Conservation (phyloP, 2,888 invertebrate species). For the Cyaniris semiargus region DNA sequence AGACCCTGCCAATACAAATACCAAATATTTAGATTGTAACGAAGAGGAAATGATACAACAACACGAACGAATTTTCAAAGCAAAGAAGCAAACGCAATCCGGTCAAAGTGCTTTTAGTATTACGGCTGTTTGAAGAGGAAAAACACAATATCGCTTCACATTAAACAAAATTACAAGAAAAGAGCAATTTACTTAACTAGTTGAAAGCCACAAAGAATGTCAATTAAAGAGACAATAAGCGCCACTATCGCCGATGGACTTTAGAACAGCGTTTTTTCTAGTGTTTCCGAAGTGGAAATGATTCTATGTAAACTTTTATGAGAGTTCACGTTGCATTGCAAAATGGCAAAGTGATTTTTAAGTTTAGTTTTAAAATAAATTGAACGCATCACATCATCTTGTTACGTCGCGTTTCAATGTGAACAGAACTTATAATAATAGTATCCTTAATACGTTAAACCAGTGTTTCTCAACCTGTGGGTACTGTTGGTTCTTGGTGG, state of each 20-base stretch:
- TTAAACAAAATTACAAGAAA: constrained; percentile 22
- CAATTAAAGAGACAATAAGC: constrained; percentile 11
- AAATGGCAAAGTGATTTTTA: too few relatives aligned
- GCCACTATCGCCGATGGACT: not conserved
- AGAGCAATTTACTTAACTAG: constrained; percentile 18
- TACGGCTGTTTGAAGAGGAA: not conserved
- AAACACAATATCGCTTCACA: constrained; percentile 9
- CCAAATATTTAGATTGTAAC: not conserved
- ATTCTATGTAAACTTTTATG: too few relatives aligned
- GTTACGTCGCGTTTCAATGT: too few relatives aligned
- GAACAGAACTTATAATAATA: too few relatives aligned
- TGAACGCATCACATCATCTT: too few relatives aligned
- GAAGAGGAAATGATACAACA: not conserved
- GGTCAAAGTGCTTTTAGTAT: constrained; percentile 15
- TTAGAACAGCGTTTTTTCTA: not conserved
- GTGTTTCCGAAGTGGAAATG: not conserved
- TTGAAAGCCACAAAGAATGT: not conserved
- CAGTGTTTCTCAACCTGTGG: too few relatives aligned
- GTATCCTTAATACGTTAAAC: too few relatives aligned
- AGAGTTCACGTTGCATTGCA: too few relatives aligned
- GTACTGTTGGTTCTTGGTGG: too few relatives aligned
- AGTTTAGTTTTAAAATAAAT: too few relatives aligned
- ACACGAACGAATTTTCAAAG: not conserved
- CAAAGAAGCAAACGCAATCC: not conserved
- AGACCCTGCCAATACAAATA: not conserved